Evolutionary conservation across 2,888 invertebrate genomes (phyloP), one percentile per base, ranked within the genome.

Genomic region (Thymelicus acteon): DNA sequence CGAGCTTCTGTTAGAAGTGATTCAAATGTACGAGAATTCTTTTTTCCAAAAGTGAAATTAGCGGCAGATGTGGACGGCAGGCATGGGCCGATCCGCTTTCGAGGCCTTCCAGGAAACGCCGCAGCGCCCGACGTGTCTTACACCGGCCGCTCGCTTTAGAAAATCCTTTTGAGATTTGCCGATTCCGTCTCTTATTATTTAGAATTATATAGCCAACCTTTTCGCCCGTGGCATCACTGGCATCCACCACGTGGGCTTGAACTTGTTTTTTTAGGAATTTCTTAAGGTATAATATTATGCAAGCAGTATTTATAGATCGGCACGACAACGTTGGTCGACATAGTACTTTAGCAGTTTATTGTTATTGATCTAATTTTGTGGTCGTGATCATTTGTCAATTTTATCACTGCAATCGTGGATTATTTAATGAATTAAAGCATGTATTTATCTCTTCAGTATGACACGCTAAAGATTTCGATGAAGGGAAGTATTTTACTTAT

Each of bases 31-130:
- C 48, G 52, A 66, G 62, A 57, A 66, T 61, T 49, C 73, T 72
- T 76, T 77, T 75, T 72, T 70, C 73, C 71, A 74, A 78, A 78
- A 78, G 76, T 77, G 76, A 79, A 86, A 85, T 87, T 84, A 88
- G 84, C 84, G 86, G 90, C 92, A 92, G 92, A 92, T 92, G 92
- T 88, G 83, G 84, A 79, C 76, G 81, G 82, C 82, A 52, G 68
- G 67, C 74, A 77, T 79, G 85, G 84, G 83, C 81, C 84, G 87
- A 84, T 84, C 85, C 86, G 86, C 82, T 85, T 84, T 80, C 80
- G 80, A 39, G 85, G 82, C 92, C 93, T 93, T 93, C 93, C 90
- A 84, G 88, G 93, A 93, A 93, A 87, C 80, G 81, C 83, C 82
- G 83, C 82, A 82, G 82, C 83, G 83, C 83, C 81, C 84, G 79